Base-by-base conservation (phyloP, 2,888 invertebrate genomes). In the Ectobius pallidus region DNA sequence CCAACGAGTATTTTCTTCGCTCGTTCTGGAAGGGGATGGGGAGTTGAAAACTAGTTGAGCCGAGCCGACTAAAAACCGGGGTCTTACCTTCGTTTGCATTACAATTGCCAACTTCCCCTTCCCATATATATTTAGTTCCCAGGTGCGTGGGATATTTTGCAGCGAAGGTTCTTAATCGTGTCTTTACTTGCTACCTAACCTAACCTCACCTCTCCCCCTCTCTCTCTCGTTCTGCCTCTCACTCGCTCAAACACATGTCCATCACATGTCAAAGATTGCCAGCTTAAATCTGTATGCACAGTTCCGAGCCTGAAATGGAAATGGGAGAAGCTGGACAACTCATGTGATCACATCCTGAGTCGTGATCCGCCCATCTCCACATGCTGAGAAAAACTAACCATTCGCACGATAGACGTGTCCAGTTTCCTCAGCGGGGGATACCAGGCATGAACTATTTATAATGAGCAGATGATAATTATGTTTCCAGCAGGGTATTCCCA, bases 61-160 rank as follows among this genome's bases (percentile, higher is more conserved):
- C 68, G 11, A 30, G 34, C 32, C 68, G 27, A 25, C 67, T 30
- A 30, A 30, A 46, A 44, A 46, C 44, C 18, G 39, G 69, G 63
- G 71, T 32, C 46, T 49, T 34, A 32, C 71, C 70, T 46, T 73
- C 68, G 70, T 75, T 75, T 75, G 74, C 74, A 75, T 75, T 65
- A 75, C 73, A 73, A 75, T 75, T 61, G 61, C 32, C 44, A 30
- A 32, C 44, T 34, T 30, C 62, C 58, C 42, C 25, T 30, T 61
- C 18, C 14, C 72, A 63, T 39, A 69, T 27, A 7, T 30, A 22
- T 61, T 44, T 25, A 39, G 55, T 34, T 27, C 49, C 74, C 74
- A 74, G 74, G 74, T 74, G 74, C 74, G 74, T 74, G 74, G 69
- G 74, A 72, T 62, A 69, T 52, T 61, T 71, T 46, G 71, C 71